phyloP scores from a whole-genome alignment of 2,888 invertebrate genomes.

The Allolobophora icterica region DNA sequence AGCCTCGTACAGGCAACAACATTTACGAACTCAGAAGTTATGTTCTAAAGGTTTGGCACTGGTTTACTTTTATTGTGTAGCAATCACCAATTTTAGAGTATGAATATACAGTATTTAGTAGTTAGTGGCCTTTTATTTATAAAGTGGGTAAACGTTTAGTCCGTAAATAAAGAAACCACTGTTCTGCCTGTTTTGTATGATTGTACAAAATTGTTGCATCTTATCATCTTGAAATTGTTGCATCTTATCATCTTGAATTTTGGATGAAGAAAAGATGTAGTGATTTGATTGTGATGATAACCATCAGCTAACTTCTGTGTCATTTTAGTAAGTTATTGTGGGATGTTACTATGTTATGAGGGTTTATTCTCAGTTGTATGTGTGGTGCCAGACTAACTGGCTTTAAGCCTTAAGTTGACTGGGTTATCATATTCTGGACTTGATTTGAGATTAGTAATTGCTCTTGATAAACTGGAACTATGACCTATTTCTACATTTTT shows the following conservation, averaged over 20 bases:
- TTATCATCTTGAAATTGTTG: neutral
- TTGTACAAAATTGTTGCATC: neutral
- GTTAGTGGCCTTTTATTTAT: too few relatives aligned
- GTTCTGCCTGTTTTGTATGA: neutral
- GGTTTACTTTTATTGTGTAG: neutral
- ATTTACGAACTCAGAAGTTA: conserved; percentile 93
- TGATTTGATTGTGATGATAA: neutral
- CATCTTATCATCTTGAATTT: neutral
- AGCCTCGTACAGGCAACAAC: conserved; percentile 76
- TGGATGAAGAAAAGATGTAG: neutral
- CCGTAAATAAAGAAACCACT: neutral
- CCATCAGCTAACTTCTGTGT: too few relatives aligned
- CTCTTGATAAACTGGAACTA: too few relatives aligned
- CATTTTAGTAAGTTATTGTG: too few relatives aligned
- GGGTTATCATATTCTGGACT: too few relatives aligned
- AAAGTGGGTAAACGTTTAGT: too few relatives aligned
- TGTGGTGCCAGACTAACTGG: neutral
- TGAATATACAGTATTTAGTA: neutral
- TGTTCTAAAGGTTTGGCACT: conserved; percentile 75
- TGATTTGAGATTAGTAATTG: too few relatives aligned
- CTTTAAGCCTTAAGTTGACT: neutral
- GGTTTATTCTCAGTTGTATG: neutral
- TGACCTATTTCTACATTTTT: too few relatives aligned
- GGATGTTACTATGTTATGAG: neutral
- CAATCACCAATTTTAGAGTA: neutral